Conservation (phyloP, 53 echinoderm and acorn worm species). For the Patiria pectinifera region DNA sequence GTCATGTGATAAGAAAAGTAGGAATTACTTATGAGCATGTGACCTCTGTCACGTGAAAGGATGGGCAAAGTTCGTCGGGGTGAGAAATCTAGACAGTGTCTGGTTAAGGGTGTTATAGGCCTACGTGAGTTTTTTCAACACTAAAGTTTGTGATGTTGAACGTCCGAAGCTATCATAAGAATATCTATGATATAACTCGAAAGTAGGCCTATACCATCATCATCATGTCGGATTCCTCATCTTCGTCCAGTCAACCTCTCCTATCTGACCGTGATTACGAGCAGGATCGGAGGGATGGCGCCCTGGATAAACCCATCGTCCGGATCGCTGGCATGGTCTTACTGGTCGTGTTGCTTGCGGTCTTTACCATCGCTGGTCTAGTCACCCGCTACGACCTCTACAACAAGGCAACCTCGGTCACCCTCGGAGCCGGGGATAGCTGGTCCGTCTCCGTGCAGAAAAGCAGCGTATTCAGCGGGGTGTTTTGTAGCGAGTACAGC, state of each 20-base stretch:
- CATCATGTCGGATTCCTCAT: too few relatives aligned
- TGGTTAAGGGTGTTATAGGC: too few relatives aligned
- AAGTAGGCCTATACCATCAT: too few relatives aligned
- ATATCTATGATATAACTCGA: too few relatives aligned
- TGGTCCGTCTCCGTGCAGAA: slow-evolving; percentile 5
- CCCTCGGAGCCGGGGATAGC: slow-evolving; percentile 23
- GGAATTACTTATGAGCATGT: neutral
- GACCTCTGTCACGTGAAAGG: neutral
- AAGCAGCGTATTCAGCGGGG: neutral
- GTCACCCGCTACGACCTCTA: neutral
- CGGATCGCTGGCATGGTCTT: neutral
- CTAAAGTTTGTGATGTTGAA: too few relatives aligned
- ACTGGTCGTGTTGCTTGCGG: neutral
- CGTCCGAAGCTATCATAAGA: too few relatives aligned
- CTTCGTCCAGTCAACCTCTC: neutral
- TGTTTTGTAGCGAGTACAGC: slow-evolving; percentile 13
- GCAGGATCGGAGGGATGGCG: slow-evolving; percentile 6
- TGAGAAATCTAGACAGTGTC: neutral
- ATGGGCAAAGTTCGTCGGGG: neutral
- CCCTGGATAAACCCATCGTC: neutral
- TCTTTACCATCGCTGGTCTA: neutral
- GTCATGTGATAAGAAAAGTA: neutral
- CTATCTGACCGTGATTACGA: slow-evolving; percentile 8
- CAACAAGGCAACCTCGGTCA: neutral
- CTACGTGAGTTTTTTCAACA: too few relatives aligned